These are phyloP conservation scores for Drosophila sp. DNA, from an alignment of 1,140 invertebrate species.

Conservation along the genomic window DNA sequence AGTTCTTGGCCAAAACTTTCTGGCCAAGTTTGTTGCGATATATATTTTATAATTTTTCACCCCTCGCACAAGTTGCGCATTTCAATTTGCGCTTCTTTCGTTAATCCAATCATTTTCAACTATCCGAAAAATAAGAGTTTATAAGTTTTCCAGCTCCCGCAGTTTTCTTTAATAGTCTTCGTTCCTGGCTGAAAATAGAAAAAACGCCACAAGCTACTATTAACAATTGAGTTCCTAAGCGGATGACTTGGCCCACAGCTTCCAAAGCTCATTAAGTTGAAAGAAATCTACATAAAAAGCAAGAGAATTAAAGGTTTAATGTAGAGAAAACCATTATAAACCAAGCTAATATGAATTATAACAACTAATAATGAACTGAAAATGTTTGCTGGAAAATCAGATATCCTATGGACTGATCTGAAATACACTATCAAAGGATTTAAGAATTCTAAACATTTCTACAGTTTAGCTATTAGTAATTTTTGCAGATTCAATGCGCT, in stretches of 20 bases:
- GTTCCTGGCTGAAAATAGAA: background rate
- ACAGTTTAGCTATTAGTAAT: too few species aligned
- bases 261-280: conserved; percentile 21
- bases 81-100: conserved; percentile 36
- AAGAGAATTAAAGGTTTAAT: conserved; percentile 9
- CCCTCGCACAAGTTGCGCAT: conserved; percentile 10
- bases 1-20: conserved; percentile 27
- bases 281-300: background rate
- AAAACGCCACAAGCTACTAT: conserved; percentile 11
- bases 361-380: conserved; percentile 3
- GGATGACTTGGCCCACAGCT: conserved; percentile 5
- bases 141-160: conserved; percentile 23
- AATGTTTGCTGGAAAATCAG: too few species aligned
- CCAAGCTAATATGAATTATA: conserved; percentile 4
- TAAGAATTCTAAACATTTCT: too few species aligned
- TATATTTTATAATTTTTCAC: conserved; percentile 18
- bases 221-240: conserved; percentile 12
- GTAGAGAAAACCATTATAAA: background rate
- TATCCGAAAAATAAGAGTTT: conserved; percentile 19
- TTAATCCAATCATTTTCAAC: conserved; percentile 31
- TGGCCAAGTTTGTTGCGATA: conserved; percentile 26
- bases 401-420: too few species aligned
- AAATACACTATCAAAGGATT: too few species aligned
- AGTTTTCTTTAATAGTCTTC: background rate
- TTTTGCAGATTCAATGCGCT: too few species aligned